These are phyloP conservation scores for Pogonus chalceus DNA, from an alignment of 1,140 invertebrate genomes.

Conservation along the genomic window DNA sequence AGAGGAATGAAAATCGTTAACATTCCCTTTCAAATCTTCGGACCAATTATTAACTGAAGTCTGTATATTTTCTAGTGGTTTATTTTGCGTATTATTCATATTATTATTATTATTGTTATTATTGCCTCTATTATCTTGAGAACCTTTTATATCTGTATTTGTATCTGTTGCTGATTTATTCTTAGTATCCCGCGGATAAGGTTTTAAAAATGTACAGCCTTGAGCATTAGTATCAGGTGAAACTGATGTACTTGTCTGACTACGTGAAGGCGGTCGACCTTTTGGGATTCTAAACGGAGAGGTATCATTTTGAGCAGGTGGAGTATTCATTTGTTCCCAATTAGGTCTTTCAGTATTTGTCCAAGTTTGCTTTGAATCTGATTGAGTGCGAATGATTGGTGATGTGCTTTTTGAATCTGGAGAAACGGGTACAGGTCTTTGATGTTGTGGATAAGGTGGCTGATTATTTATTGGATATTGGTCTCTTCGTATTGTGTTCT, in stretches of 20 bases:
- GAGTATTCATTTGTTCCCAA: not conserved
- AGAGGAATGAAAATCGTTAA: not conserved
- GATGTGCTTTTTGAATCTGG: not conserved
- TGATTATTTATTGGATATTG: not conserved
- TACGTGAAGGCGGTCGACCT: constrained; percentile 52
- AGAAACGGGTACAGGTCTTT: not conserved
- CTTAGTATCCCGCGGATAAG: constrained; percentile 36
- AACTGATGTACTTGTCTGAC: constrained; percentile 31
- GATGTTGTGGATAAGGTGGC: not conserved
- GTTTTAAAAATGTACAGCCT: constrained; percentile 43
- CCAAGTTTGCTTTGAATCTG: not conserved
- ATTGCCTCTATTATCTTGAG: not conserved
- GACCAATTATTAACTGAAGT: not conserved
- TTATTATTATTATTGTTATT: not conserved
- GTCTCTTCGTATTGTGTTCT: not conserved
- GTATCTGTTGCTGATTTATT: not conserved
- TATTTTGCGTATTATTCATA: too few relatives aligned
- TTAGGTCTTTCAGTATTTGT: not conserved
- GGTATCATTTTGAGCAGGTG: constrained; percentile 34
- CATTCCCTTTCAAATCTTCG: constrained; percentile 6
- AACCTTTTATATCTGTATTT: not conserved
- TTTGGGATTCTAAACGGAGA: constrained; percentile 53
- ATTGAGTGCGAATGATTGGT: not conserved
- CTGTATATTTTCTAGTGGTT: not conserved
- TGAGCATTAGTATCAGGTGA: constrained; percentile 33